A percentile compares a stretch with the other conserved stretches of the same genome.
Evolutionary conservation across 1,140 invertebrate species (phyloP).

Genomic region (Stenopsyche tienmushanensis): DNA sequence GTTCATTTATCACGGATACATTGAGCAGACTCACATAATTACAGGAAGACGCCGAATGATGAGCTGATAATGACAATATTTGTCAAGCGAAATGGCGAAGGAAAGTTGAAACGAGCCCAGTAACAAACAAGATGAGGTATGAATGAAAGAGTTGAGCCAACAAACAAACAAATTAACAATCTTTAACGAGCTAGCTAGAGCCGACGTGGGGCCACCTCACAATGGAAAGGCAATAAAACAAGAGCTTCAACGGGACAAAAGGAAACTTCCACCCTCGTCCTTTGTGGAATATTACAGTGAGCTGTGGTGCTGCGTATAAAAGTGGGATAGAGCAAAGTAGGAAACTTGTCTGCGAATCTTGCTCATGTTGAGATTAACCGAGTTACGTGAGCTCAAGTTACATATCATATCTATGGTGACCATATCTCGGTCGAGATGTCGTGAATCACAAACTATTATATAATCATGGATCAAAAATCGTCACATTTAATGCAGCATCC

Average conservation of each 20-base stretch:
- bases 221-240: slow-evolving; percentile 13
- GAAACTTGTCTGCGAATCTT: too few species aligned
- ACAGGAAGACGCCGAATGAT: background rate
- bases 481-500: too few species aligned
- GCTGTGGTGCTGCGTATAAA: slow-evolving; percentile 5
- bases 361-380: too few species aligned
- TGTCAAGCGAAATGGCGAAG: background rate
- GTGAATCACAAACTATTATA: too few species aligned
- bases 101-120: background rate
- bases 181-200: slow-evolving; percentile 20
- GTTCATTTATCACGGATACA: background rate
- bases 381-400: too few species aligned
- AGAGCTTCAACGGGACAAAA: slow-evolving; percentile 12
- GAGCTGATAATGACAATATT: background rate
- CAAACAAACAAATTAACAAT: slow-evolving; percentile 26
- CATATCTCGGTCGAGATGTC: too few species aligned
- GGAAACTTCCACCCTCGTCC: slow-evolving; percentile 19
- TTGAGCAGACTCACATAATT: background rate
- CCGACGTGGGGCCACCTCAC: background rate
- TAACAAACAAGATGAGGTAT: background rate
- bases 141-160: slow-evolving; percentile 6
- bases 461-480: too few species aligned
- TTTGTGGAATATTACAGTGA: slow-evolving; percentile 17
- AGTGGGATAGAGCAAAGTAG: too few species aligned
- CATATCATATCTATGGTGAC: too few species aligned